A percentile compares a stretch with the other conserved stretches of the same genome.
Evolutionary conservation across 2,113 vertebrate genomes (phyloP).

Genomic region (Ifrita kowaldi): DNA sequence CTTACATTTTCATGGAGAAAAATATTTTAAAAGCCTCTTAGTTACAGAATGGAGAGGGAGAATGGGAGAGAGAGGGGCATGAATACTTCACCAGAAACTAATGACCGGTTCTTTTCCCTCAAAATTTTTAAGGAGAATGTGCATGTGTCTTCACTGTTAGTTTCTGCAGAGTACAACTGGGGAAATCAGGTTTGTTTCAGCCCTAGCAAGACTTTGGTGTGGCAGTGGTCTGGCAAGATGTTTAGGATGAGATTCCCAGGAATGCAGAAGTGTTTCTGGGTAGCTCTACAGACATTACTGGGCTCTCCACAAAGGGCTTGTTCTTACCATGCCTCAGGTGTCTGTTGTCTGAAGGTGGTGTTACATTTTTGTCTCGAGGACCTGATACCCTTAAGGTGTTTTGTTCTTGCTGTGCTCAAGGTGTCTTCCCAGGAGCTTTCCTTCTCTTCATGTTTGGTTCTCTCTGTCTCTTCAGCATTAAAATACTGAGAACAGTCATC

Average conservation of each 20-base stretch:
- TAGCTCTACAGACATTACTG: fast-evolving
- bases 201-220: background rate
- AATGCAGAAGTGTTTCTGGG: background rate
- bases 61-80: background rate
- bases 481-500: background rate
- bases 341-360: background rate
- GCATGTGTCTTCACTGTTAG: background rate
- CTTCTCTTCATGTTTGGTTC: background rate
- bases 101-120: fast-evolving
- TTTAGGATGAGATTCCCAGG: background rate
- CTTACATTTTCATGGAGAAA: background rate
- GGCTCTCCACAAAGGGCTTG: background rate
- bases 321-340: background rate
- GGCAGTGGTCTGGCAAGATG: background rate
- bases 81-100: background rate
- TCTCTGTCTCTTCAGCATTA: background rate
- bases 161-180: background rate
- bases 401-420: background rate
- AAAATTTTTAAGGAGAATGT: background rate
- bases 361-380: background rate
- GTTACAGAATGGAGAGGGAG: background rate
- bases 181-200: background rate
- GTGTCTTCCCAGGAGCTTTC: background rate
- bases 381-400: background rate
- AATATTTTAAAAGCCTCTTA: background rate